phyloP scores from a whole-genome alignment of 2,113 vertebrate genomes.

The sheep (Ovis aries) region ARS-UI_Ramb_v3.0 NC_056070.1:60779501-60780000 shows the following conservation, averaged over 20 bases:
- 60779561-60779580: not conserved
- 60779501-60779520: not conserved
- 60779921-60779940: not conserved
- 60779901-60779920: not conserved
- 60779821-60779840: accelerated
- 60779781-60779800: accelerated
- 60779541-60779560: accelerated
- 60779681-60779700: not conserved
- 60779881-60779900: accelerated
- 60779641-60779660: not conserved
- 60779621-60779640: accelerated
- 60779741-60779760: accelerated
- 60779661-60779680: accelerated
- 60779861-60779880: not conserved
- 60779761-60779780: not conserved
- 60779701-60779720: accelerated
- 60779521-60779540: accelerated
- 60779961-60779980: accelerated
- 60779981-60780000: not conserved
- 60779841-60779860: not conserved
- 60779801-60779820: accelerated
- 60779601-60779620: not conserved
- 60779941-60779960: not conserved
- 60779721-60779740: not conserved
- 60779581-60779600: not conserved